Conservation (phyloP, 2,888 invertebrate species). For the Bhutanitis thaidina region DNA sequence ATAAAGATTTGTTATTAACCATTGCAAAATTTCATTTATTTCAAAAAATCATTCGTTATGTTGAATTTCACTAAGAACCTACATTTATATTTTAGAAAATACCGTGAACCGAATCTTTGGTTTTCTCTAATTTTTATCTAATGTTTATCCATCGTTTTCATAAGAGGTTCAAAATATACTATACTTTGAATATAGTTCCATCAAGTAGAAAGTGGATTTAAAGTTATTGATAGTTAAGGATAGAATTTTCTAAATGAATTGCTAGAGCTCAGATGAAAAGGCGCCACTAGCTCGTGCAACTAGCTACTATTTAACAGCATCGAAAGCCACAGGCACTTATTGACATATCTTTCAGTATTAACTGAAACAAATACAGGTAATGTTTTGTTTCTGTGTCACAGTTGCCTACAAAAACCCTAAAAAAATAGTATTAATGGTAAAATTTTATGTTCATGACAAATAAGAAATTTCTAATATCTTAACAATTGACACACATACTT, state of each 20-base stretch:
- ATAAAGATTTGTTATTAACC: too few species aligned
- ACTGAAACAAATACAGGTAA: too few species aligned
- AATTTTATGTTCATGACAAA: too few species aligned
- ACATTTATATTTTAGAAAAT: conserved; percentile 6
- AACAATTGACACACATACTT: too few species aligned
- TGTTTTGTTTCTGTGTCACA: too few species aligned
- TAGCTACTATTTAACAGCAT: background rate
- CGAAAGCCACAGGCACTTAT: too few species aligned
- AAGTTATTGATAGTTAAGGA: background rate
- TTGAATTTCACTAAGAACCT: background rate
- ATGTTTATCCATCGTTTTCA: background rate
- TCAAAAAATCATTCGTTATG: too few species aligned
- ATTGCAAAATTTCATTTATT: too few species aligned
- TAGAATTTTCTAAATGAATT: conserved; percentile 8
- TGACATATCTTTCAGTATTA: too few species aligned
- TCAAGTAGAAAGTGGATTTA: background rate
- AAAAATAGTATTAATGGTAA: too few species aligned
- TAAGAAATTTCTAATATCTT: too few species aligned
- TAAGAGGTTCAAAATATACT: conserved; percentile 9
- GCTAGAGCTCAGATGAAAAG: conserved; percentile 8
- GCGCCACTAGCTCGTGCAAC: conserved; percentile 6
- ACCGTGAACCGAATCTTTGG: conserved; percentile 17
- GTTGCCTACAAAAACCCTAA: too few species aligned
- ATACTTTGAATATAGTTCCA: background rate
- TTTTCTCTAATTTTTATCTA: conserved; percentile 13